These are phyloP conservation scores for Galleria mellonella DNA, from an alignment of 1,140 invertebrate genomes.

Conservation along the genomic window DNA sequence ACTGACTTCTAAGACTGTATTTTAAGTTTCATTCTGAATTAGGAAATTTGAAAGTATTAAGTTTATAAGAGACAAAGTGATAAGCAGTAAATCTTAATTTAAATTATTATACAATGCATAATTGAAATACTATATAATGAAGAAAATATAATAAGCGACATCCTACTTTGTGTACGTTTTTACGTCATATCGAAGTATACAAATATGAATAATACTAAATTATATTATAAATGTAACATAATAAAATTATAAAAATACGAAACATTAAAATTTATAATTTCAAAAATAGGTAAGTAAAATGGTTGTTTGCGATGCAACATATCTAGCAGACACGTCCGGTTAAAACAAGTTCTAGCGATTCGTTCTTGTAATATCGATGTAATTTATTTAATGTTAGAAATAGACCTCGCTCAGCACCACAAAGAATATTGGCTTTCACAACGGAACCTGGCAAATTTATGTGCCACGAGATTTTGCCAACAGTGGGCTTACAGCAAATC, in stretches of 20 bases:
- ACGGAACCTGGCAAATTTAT: conserved; percentile 66
- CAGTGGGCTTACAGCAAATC: conserved; percentile 10
- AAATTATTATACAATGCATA: no score
- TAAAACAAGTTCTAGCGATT: conserved; percentile 63
- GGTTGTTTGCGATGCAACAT: conserved; percentile 49
- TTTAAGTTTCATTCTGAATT: no score
- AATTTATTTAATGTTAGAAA: conserved; percentile 73
- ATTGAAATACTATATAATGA: no score
- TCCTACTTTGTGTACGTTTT: no score
- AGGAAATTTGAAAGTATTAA: no score
- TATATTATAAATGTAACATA: no score
- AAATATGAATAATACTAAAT: no score
- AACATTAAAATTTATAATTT: conserved; percentile 31
- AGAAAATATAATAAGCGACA: no score
- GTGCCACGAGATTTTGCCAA: conserved; percentile 55
- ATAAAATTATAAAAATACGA: conserved; percentile 8
- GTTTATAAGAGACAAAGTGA: no score
- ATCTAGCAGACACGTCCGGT: conserved; percentile 50
- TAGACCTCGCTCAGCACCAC: conserved; percentile 56
- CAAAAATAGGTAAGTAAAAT: conserved; percentile 44
- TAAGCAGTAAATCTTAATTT: no score
- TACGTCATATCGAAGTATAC: no score
- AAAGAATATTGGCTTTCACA: conserved; percentile 72
- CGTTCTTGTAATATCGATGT: conserved; percentile 69
- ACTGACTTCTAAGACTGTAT: no score